phyloP scores from a whole-genome alignment of 2,888 invertebrate species.

The Sialis lutaria region DNA sequence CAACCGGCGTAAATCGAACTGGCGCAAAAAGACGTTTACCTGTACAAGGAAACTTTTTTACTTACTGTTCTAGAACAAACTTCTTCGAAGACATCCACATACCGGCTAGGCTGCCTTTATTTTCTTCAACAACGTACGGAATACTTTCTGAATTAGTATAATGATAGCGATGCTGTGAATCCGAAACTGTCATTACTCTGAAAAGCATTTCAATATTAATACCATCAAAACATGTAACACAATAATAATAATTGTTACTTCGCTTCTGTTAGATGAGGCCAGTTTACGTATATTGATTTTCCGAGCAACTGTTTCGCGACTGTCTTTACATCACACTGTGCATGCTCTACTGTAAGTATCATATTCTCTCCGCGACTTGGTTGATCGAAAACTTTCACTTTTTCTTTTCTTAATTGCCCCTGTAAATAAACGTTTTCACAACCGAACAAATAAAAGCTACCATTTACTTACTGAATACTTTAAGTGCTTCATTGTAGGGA shows the following conservation, averaged over 20 bases:
- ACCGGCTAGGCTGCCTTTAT: slow-evolving; percentile 27
- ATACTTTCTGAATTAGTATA: slow-evolving; percentile 25
- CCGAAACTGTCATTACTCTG: slow-evolving; percentile 45
- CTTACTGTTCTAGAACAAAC: slow-evolving; percentile 38
- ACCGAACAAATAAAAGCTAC: slow-evolving; percentile 4
- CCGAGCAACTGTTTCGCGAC: slow-evolving; percentile 50
- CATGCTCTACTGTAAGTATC: slow-evolving; percentile 41
- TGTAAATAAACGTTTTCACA: slow-evolving; percentile 19
- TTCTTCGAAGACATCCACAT: slow-evolving; percentile 33
- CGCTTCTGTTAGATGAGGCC: slow-evolving; percentile 87
- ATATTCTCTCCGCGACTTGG: slow-evolving; percentile 66
- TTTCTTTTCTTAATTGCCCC: slow-evolving; percentile 44
- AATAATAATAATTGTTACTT: slow-evolving; percentile 30
- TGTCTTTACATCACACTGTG: too few species aligned
- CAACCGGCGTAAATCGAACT: too few species aligned
- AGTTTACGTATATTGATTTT: slow-evolving; percentile 61
- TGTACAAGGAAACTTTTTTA: slow-evolving; percentile 9
- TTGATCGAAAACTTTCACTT: slow-evolving; percentile 80
- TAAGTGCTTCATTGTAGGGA: slow-evolving; percentile 80
- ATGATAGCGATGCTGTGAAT: slow-evolving; percentile 30
- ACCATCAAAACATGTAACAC: not conserved
- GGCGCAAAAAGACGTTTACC: too few species aligned
- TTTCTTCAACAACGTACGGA: slow-evolving; percentile 26
- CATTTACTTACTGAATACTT: slow-evolving; percentile 46
- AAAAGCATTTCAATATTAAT: slow-evolving; percentile 8